Conservation (phyloP, 2,797 vertebrate species). For the Potorous gilbertii region DNA sequence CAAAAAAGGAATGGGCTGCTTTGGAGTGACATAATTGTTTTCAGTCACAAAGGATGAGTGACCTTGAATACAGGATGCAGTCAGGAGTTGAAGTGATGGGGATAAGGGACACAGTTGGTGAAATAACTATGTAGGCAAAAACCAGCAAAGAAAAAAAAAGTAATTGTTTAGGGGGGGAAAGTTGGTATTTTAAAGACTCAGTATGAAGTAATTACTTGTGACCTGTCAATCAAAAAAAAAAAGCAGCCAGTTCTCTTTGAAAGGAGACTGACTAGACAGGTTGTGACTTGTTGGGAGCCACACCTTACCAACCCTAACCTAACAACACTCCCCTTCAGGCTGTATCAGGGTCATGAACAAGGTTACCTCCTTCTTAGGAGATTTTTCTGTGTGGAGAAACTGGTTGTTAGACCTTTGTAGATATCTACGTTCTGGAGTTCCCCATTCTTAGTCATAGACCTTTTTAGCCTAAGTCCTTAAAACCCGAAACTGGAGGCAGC, state of each 20-base stretch:
- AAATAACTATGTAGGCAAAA: not conserved
- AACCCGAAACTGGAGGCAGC: not conserved
- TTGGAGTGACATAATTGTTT: not conserved
- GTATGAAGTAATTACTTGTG: slow-evolving; percentile 8
- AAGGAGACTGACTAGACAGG: slow-evolving; percentile 12
- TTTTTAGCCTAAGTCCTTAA: not conserved
- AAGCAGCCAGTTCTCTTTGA: slow-evolving; percentile 32
- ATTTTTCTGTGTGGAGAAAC: not conserved
- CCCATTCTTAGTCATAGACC: not conserved
- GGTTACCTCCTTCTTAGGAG: not conserved
- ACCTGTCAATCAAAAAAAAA: not conserved
- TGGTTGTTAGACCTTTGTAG: not conserved
- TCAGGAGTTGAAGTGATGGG: not conserved
- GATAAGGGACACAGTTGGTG: not conserved
- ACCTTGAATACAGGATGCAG: not conserved
- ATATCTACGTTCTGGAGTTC: not conserved
- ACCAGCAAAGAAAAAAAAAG: not conserved
- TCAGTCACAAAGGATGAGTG: not conserved
- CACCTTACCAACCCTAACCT: slow-evolving; percentile 37
- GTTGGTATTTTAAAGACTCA: slow-evolving; percentile 9
- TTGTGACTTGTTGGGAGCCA: slow-evolving; percentile 32
- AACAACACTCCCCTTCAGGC: not conserved
- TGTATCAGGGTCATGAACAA: not conserved
- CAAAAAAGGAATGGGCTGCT: not conserved
- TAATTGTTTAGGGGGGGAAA: not conserved